Conservation (phyloP, 1,140 invertebrate genomes). For the Polyergus mexicanus region DNA sequence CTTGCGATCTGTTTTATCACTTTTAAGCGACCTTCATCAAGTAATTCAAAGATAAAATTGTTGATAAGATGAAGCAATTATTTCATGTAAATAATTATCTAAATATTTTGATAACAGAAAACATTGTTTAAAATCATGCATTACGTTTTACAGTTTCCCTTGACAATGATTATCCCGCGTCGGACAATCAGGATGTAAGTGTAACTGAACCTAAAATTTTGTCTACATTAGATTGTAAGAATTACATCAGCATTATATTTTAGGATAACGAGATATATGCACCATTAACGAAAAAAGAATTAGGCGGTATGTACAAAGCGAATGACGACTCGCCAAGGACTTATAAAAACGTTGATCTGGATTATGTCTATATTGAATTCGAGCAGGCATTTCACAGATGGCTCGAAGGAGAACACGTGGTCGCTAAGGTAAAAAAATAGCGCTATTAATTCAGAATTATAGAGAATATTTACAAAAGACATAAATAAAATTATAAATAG, state of each 20-base stretch:
- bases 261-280: constrained; percentile 72
- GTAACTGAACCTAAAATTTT: background rate
- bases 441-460: background rate
- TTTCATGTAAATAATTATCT: too few species aligned
- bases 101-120: too few species aligned
- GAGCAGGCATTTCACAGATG: constrained; percentile 85
- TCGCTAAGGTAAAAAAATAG: constrained; percentile 72
- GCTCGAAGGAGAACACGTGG: constrained; percentile 80
- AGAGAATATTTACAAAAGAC: background rate
- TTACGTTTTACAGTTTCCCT: background rate
- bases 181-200: constrained; percentile 53
- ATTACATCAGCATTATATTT: constrained; percentile 43
- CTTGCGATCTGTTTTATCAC: background rate
- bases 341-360: constrained; percentile 89
- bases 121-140: too few species aligned
- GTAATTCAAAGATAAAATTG: background rate
- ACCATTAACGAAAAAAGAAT: constrained; percentile 85
- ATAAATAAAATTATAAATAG: background rate
- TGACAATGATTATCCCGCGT: constrained; percentile 36
- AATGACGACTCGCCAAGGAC: constrained; percentile 79
- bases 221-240: background rate
- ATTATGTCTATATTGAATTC: constrained; percentile 90
- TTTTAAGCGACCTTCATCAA: background rate
- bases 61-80: too few species aligned
- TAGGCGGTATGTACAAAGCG: constrained; percentile 75